Base-by-base conservation (phyloP, 2,797 vertebrate genomes). In the Echiichthys vipera region DNA sequence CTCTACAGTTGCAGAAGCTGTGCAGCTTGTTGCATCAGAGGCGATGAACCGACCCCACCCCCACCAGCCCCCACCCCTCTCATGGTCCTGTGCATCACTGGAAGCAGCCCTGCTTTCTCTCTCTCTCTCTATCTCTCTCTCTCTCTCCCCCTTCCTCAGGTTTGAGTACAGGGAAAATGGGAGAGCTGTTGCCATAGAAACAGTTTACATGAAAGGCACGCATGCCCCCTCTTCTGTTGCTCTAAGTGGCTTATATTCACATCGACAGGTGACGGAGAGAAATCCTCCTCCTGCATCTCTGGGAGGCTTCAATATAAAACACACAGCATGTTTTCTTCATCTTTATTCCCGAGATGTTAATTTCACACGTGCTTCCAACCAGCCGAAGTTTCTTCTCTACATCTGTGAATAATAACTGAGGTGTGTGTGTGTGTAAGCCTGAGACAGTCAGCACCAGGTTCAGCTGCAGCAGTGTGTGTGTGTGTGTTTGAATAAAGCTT, bases 101-200 rank as follows among this genome's bases (percentile, higher is more conserved):
- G n/a, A n/a, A n/a, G n/a, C n/a, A 42, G 67, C 78, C 43, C 50
- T 11, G 55, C 85, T 63, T 2, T 54, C 65, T 20, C 42, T 65
- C 39, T 5, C 24, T 32, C 36, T 12, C 18, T 20, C 64, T 18
- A 40, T 20, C n/a, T n/a, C n/a, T n/a, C n/a, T n/a, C n/a, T n/a
- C n/a, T 36, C 18, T 7, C 47, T 5, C 65, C 9, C 13, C 63
- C 70, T 2, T 20, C 11, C 27, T n/a, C n/a, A n/a, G n/a, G n/a
- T n/a, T n/a, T n/a, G n/a, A 43, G 64, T 22, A 37, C 55, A 34
- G 72, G 42, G 51, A 77, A 46, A 66, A 67, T 45, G 82, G 82
- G 76, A 78, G 74, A 63, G 66, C 65, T 6, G 91, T 94, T 88
- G 83, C 92, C 83, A 85, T 88, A 77, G 92, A 78, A 88, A 94